Base-by-base conservation (phyloP, 2,113 vertebrate species). In the Microcebus murinus region DNA sequence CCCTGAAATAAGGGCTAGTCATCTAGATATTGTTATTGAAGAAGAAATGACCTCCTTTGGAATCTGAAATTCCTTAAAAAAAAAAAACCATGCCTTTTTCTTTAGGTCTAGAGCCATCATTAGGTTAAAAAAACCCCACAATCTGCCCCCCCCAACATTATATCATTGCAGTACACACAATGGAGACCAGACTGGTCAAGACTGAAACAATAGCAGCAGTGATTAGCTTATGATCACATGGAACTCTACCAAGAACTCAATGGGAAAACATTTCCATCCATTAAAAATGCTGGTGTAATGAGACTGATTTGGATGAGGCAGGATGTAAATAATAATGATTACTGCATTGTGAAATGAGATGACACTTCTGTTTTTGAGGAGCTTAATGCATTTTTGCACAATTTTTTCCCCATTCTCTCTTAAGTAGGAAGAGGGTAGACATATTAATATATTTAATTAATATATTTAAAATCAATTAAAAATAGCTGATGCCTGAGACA, bases 171-270 rank as follows among this genome's bases (percentile, higher is more conserved):
- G 12, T 34, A 13, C 14, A 17, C 10, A 9, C 17, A 36, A 1
- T n/a, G 55, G 42, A 82, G 15, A 87, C 29, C 25, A 89, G 71
- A 18, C 29, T 20, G 77, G 92, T 50, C 42, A 87, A 81, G 45
- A 50, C 50, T 29, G 73, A 86, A 68, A 14, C 59, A 52, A 50
- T 27, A 91, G 20, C 25, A 73, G 36, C 9, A 36, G 34, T n/a
- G 89, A 93, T 90, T 88, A 92, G 76, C 68, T 94, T 80, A 65
- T 89, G 96, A 59, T 71, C 55, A 90, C 15, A 29, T 90, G 90
- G 73, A 84, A 59, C 52, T 88, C 67, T 82, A 86, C 81, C 71
- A 96, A 94, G 81, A 83, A 65, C 42, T 90, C 52, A 96, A 36
- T 74, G 63, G 76, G 61, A 95, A 93, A 95, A 79, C 12, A 55